Evolutionary conservation across 2,113 vertebrate species (phyloP), one percentile per base, ranked within the genome.

Genomic region (Hemibagrus wyckioides): DNA sequence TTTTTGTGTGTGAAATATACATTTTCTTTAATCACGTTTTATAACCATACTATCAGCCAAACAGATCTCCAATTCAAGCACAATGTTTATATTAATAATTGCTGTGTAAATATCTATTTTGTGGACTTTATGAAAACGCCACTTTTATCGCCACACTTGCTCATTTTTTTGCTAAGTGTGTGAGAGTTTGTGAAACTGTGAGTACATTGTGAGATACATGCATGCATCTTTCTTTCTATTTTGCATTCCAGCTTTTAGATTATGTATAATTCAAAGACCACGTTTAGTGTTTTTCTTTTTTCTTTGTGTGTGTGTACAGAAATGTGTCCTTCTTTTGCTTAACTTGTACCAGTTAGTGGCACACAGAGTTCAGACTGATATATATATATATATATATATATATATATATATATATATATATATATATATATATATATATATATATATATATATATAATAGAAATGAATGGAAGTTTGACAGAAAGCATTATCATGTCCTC

Each of bases 121-220:
- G 88, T 89, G 86, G 52, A 86, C 71, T 90, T 89, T 54, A 84
- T 67, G 76, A 76, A 82, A 89, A 82, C 30, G 59, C 36, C 71
- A 87, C 87, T 89, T 89, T 90, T 79, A 84, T 59, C 83, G 80
- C 92, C 89, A 90, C 75, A 79, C 89, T 92, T 92, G 90, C 92
- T 91, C 93, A 91, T 90, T 92, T 92, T 92, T 94, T 92, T 86
- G 61, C 90, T 91, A 88, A 69, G 82, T 92, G 80, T 92, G 86
- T 86, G 86, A 91, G 89, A 93, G 92, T 92, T 94, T 92, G 89
- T 93, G 81, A 84, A 87, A 48, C 71, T n/a, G 91, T 92, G 90
- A 93, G 88, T 93, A 93, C 93, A 93, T 94, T 95, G 94, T 91
- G 91, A 91, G 90, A 91, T 61, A 91, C 52, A 73, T 85, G 88